A percentile compares a stretch with the other conserved stretches of the same genome.
Conservation (phyloP, 2,113 vertebrate genomes). For the Crotalus tigris region DNA sequence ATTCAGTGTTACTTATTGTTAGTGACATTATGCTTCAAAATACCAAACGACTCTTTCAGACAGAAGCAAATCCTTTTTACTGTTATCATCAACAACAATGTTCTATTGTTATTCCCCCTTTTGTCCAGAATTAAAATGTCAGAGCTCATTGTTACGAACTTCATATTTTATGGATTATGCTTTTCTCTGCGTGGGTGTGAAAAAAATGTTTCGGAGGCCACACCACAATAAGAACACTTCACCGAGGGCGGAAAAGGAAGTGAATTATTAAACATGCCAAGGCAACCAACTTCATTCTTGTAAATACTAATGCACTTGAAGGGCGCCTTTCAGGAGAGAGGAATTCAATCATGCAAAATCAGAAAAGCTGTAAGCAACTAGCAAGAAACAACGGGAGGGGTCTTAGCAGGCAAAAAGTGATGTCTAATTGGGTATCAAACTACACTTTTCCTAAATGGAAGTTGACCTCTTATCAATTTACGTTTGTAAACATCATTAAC, state of each 20-base stretch:
- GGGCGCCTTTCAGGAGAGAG: slow-evolving; percentile 6
- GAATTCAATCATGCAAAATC: neutral
- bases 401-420: neutral
- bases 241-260: slow-evolving; percentile 1
- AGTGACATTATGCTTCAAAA: slow-evolving; percentile 19
- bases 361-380: neutral
- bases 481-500: neutral
- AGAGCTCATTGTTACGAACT: slow-evolving; percentile 5
- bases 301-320: slow-evolving; percentile 10
- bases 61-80: slow-evolving; percentile 10
- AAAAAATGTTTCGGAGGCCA: slow-evolving; percentile 20
- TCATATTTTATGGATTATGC: slow-evolving; percentile 23
- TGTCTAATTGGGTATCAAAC: neutral
- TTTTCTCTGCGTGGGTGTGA: neutral
- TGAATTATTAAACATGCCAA: slow-evolving; percentile 27
- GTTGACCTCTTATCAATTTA: neutral
- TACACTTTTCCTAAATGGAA: neutral
- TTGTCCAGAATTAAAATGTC: slow-evolving; percentile 19
- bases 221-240: neutral
- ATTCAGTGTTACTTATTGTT: slow-evolving; percentile 15
- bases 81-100: slow-evolving; percentile 3
- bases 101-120: neutral
- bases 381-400: slow-evolving; percentile 17
- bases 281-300: neutral
- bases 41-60: slow-evolving; percentile 11